Conservation (phyloP, 30 jellyfish, hydroid and myxozoan species). For the Sanderia malayensis region DNA sequence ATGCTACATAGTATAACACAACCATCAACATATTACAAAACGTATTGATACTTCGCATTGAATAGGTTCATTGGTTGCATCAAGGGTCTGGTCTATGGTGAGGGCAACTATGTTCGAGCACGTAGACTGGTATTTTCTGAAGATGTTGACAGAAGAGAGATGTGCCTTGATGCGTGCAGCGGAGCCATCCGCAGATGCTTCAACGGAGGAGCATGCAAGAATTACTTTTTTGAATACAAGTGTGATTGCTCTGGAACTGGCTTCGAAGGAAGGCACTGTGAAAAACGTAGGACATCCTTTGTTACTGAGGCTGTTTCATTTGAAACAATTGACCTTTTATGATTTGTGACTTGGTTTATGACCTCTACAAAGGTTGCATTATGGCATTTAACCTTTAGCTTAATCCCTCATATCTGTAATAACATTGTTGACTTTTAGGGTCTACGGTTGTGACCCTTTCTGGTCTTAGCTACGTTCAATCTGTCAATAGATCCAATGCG, state of each 20-base stretch:
- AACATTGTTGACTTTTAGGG: slow-evolving; percentile 1
- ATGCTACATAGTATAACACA: too few species aligned
- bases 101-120: slow-evolving; percentile 22
- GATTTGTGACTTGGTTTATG: too few species aligned
- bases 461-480: slow-evolving; percentile 45
- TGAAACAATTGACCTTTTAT: too few species aligned
- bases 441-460: slow-evolving; percentile 22
- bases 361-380: too few species aligned
- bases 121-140: slow-evolving; percentile 22
- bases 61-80: slow-evolving; percentile 55
- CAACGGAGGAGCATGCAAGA: slow-evolving; percentile 38
- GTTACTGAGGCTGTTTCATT: too few species aligned
- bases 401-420: too few species aligned
- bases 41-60: too few species aligned
- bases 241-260: slow-evolving; percentile 62
- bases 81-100: slow-evolving; percentile 53
- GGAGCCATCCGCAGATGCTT: slow-evolving; percentile 20
- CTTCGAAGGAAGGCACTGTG: slow-evolving; percentile 41
- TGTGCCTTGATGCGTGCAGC: slow-evolving; percentile 52
- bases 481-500: slow-evolving; percentile 7
- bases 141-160: slow-evolving; percentile 23
- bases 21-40: too few species aligned
- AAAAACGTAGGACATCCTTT: slow-evolving; percentile 24
- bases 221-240: slow-evolving; percentile 22
- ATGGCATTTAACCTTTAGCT: too few species aligned